Evolutionary conservation across 2,113 vertebrate genomes (phyloP).

Genomic region (Bambusicola thoracicus): DNA sequence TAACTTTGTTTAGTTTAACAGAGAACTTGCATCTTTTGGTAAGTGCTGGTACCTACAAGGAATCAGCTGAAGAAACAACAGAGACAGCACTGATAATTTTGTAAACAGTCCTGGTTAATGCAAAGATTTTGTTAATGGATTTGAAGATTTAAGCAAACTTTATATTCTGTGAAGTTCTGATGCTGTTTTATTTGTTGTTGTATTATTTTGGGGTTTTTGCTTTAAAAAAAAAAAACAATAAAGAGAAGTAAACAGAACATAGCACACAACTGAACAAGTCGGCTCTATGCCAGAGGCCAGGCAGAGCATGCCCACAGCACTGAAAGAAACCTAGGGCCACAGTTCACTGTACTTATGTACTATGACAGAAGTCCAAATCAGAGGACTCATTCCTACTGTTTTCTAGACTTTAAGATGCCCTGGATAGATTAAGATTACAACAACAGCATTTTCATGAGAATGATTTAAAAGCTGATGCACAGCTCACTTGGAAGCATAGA

Average conservation of each 20-base stretch:
- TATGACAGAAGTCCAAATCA: background rate
- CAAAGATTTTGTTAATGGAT: background rate
- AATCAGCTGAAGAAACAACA: background rate
- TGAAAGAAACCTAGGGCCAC: background rate
- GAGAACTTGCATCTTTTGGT: background rate
- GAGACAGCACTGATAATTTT: background rate
- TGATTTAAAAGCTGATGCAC: background rate
- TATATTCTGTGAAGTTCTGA: background rate
- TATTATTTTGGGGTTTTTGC: too few species aligned
- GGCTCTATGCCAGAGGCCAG: background rate
- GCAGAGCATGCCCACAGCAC: rapidly evolving
- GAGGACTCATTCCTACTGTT: background rate
- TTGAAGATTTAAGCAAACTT: background rate
- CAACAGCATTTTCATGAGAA: background rate
- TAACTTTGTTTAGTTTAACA: background rate
- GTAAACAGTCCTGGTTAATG: background rate
- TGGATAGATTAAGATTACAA: background rate
- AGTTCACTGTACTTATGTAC: background rate
- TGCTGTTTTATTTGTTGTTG: too few species aligned
- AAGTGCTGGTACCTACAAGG: background rate
- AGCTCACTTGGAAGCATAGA: background rate
- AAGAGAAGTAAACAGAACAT: rapidly evolving
- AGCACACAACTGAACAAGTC: background rate
- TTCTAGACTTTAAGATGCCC: background rate
- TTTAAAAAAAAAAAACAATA: too few species aligned